A percentile compares a stretch with the other conserved stretches of the same genome.
Evolutionary conservation across 1,140 invertebrate species (phyloP).

Genomic region (Muscidifurax raptorellus): DNA sequence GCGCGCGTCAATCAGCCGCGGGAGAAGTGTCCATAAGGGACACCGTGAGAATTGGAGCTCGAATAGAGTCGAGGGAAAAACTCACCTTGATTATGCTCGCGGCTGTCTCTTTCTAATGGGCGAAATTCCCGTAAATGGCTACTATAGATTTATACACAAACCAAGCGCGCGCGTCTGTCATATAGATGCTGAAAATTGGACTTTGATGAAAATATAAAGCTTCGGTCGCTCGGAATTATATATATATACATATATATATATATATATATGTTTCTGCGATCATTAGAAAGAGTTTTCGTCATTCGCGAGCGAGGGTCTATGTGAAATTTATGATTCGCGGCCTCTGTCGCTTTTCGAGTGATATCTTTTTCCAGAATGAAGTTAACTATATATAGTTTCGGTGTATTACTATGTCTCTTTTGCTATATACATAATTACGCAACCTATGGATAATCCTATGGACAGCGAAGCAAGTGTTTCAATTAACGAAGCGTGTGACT

Average conservation of each 20-base stretch:
- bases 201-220: constrained; percentile 13
- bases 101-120: constrained; percentile 6
- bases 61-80: constrained; percentile 12
- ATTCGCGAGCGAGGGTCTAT: neutral
- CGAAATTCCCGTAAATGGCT: constrained; percentile 31
- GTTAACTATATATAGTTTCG: too few relatives aligned
- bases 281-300: neutral
- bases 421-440: too few relatives aligned
- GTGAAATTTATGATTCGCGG: constrained; percentile 1
- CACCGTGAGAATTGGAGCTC: constrained; percentile 42
- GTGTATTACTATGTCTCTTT: too few relatives aligned
- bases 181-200: constrained; percentile 13
- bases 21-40: neutral
- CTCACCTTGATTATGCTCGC: constrained; percentile 32
- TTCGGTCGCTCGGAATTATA: neutral
- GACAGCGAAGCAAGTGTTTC: too few relatives aligned
- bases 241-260: too few relatives aligned
- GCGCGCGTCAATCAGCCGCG: neutral
- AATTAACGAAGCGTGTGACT: too few relatives aligned
- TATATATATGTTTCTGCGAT: too few relatives aligned
- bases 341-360: too few relatives aligned
- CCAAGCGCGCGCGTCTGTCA: neutral
- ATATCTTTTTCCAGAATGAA: too few relatives aligned
- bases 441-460: too few relatives aligned
- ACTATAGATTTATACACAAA: neutral